Percentiles rank a stretch among this genome's conserved stretches.
These are phyloP conservation scores for Drosophila ironensis DNA, from an alignment of 1,140 invertebrate genomes.

Conservation along the genomic window DNA sequence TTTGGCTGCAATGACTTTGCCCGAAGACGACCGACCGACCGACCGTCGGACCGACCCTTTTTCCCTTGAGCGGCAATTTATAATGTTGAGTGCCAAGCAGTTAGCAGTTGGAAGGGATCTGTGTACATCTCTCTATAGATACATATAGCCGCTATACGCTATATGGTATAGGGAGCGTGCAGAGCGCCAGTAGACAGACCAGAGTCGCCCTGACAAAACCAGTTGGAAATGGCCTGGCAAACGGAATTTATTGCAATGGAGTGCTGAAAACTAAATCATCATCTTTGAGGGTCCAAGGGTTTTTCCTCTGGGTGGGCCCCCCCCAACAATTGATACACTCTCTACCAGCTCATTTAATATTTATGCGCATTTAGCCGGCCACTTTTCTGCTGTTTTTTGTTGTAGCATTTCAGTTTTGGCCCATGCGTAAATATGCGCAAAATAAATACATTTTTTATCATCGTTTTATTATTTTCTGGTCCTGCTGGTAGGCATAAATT, in stretches of 20 bases:
- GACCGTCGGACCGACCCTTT: background rate
- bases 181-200: conserved; percentile 25
- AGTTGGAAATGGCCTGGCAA: conserved; percentile 61
- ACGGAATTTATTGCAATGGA: conserved; percentile 65
- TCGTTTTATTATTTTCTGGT: conserved; percentile 36
- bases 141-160: background rate
- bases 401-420: conserved; percentile 44
- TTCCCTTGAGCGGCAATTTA: conserved; percentile 42
- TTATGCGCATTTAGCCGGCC: conserved; percentile 57
- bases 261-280: conserved; percentile 65
- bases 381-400: conserved; percentile 34
- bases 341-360: conserved; percentile 59
- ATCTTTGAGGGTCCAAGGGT: conserved; percentile 7
- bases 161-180: background rate
- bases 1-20: conserved; percentile 52
- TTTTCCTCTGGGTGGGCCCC: background rate
- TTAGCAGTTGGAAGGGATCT: conserved; percentile 20
- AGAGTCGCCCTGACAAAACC: conserved; percentile 54
- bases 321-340: conserved; percentile 53
- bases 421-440: conserved; percentile 56
- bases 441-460: conserved; percentile 56
- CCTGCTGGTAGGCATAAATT: conserved; percentile 51
- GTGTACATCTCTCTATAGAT: conserved; percentile 2
- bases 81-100: conserved; percentile 59
- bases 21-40: no score